A percentile compares a stretch with the other conserved stretches of the same genome.
Conservation (phyloP, 1,140 invertebrate genomes). For the Ips typographus region DNA sequence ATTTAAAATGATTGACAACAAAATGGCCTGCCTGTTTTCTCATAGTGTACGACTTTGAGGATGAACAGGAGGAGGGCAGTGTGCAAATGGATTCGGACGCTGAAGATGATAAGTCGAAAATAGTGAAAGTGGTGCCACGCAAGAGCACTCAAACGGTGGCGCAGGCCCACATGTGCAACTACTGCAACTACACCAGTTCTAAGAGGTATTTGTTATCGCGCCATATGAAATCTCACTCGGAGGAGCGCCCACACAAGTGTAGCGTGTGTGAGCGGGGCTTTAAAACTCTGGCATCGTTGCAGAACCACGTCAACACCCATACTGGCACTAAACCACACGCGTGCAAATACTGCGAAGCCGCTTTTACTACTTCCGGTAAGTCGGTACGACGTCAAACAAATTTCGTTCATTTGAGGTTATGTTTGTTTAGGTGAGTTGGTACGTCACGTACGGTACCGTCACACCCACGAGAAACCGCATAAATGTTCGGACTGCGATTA, state of each 20-base stretch:
- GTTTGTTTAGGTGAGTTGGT: constrained; percentile 78
- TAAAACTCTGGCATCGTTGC: constrained; percentile 88
- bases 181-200: constrained; percentile 87
- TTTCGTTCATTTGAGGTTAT: background rate
- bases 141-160: constrained; percentile 67
- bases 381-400: too few species aligned
- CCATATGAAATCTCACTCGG: constrained; percentile 95
- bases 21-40: background rate
- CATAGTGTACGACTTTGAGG: constrained; percentile 67
- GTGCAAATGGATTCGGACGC: constrained; percentile 61
- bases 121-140: constrained; percentile 66
- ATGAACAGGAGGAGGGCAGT: constrained; percentile 58
- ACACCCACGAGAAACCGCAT: constrained; percentile 95
- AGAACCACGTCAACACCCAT: constrained; percentile 97
- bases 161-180: constrained; percentile 80
- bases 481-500: constrained; percentile 94
- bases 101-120: constrained; percentile 72
- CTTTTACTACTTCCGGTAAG: constrained; percentile 90
- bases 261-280: constrained; percentile 93
- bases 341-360: constrained; percentile 90
- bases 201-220: constrained; percentile 84
- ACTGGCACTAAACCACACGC: constrained; percentile 93
- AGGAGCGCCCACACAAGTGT: constrained; percentile 93
- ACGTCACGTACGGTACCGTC: constrained; percentile 87
- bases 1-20: background rate